phyloP scores from a whole-genome alignment of 2,888 invertebrate species.

The Isoperla grammatica region DNA sequence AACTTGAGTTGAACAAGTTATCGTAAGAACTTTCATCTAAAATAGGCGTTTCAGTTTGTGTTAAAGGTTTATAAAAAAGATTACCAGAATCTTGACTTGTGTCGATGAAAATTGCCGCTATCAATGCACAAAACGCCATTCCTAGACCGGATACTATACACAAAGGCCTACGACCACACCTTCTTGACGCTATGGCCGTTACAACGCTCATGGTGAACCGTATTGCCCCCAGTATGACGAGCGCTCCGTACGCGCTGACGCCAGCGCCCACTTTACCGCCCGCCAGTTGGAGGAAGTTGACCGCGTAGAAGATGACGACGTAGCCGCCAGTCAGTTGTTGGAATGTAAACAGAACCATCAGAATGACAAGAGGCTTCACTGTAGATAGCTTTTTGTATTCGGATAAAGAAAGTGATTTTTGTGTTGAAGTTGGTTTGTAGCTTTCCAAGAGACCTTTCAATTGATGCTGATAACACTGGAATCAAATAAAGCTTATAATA shows the following conservation, averaged over 20 bases:
- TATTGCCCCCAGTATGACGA: constrained; percentile 48
- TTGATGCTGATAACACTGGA: constrained; percentile 15
- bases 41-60: too few species aligned
- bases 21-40: too few species aligned
- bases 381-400: constrained; percentile 32
- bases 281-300: constrained; percentile 48
- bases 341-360: constrained; percentile 46
- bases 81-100: constrained; percentile 25
- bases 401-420: neutral
- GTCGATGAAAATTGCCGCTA: constrained; percentile 38
- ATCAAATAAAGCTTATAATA: constrained; percentile 4
- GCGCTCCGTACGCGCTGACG: constrained; percentile 46
- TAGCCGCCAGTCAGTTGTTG: constrained; percentile 55
- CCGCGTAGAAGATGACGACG: constrained; percentile 54
- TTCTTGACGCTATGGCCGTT: constrained; percentile 46
- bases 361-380: constrained; percentile 49
- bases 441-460: neutral
- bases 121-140: constrained; percentile 48
- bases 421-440: neutral
- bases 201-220: constrained; percentile 50
- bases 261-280: constrained; percentile 44
- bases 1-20: too few species aligned
- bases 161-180: constrained; percentile 47
- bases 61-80: too few species aligned
- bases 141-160: constrained; percentile 50